Percentiles rank a stretch among this genome's conserved stretches.
These are phyloP conservation scores for Eulacestoma nigropectus DNA, from an alignment of 2,113 vertebrate genomes.

Conservation along the genomic window DNA sequence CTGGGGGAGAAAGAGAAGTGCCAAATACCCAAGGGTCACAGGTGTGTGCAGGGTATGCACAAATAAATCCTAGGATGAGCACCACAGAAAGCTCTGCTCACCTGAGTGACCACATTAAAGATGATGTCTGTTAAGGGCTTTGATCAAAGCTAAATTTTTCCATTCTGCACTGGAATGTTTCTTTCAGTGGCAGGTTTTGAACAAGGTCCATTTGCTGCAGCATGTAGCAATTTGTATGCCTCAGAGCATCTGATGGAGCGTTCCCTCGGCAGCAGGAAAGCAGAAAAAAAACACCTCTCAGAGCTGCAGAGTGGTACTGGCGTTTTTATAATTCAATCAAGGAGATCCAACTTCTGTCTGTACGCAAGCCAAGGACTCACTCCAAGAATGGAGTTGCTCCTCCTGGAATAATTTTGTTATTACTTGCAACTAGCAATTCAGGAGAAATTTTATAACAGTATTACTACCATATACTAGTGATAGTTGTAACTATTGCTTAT, in stretches of 20 bases:
- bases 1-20: neutral
- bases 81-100: neutral
- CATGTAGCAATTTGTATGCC: neutral
- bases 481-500: neutral
- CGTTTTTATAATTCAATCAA: neutral
- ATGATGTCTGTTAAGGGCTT: neutral
- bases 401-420: neutral
- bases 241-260: neutral
- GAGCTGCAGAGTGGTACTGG: neutral
- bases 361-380: neutral
- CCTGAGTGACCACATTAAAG: neutral
- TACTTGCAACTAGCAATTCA: neutral
- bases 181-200: neutral
- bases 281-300: neutral
- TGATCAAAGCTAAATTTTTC: neutral
- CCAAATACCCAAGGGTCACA: neutral
- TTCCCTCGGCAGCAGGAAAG: neutral
- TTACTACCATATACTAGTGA: neutral
- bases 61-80: neutral
- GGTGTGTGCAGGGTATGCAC: neutral
- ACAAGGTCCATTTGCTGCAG: conserved; percentile 1
- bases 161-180: neutral
- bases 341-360: neutral
- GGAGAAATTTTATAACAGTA: neutral
- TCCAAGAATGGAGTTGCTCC: neutral